phyloP scores from a whole-genome alignment of 2,888 invertebrate species.

The Microchrysa polita region DNA sequence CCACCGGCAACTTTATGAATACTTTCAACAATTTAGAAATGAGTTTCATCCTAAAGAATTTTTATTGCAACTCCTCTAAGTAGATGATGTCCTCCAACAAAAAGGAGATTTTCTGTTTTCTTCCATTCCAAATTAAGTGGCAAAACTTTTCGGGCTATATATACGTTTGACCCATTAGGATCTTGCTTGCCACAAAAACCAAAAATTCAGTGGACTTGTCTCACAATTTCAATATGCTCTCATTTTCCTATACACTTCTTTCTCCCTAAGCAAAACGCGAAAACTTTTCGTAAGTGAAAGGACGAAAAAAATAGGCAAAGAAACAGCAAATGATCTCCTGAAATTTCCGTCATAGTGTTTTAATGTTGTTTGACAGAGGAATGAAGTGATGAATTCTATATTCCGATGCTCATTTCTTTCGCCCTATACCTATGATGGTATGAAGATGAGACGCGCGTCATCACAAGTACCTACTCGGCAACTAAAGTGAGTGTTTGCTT shows the following conservation, averaged over 20 bases:
- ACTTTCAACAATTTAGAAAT: conserved; percentile 18
- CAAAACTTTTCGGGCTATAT: conserved; percentile 12
- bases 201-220: conserved; percentile 1
- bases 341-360: conserved; percentile 3
- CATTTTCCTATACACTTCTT: neutral
- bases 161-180: conserved; percentile 32
- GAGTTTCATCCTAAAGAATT: conserved; percentile 1
- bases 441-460: too few species aligned
- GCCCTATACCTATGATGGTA: neutral
- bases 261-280: neutral
- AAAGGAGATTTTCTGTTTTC: neutral
- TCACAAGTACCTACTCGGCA: neutral
- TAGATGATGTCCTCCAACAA: conserved; percentile 16
- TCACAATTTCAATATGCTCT: neutral
- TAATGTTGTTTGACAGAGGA: conserved; percentile 10
- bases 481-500: conserved; percentile 33
- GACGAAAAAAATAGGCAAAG: neutral
- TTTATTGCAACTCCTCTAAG: conserved; percentile 17
- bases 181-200: neutral
- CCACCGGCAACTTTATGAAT: conserved; percentile 11
- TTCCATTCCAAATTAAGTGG: conserved; percentile 30
- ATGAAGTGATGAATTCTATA: conserved; percentile 14
- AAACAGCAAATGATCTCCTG: neutral
- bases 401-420: neutral
- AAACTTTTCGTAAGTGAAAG: neutral